Conservation (phyloP, 2,113 vertebrate species). For the Sitta europaea region DNA sequence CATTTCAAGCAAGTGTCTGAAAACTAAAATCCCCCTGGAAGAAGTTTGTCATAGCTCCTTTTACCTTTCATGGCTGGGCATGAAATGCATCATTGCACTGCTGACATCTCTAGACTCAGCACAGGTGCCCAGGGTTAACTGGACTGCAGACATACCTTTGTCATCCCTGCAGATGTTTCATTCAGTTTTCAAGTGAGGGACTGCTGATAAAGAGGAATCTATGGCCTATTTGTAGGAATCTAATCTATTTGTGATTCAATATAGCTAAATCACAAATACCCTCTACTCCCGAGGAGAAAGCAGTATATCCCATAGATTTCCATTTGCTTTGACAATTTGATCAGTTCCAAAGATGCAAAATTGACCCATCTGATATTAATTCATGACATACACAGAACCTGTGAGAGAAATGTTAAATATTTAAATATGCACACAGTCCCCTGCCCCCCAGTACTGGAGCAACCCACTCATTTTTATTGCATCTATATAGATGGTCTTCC, state of each 20-base stretch:
- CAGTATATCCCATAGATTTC: neutral
- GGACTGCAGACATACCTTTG: neutral
- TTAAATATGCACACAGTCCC: neutral
- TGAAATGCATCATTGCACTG: neutral
- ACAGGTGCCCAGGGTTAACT: neutral
- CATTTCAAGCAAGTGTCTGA: neutral
- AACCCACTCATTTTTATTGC: neutral
- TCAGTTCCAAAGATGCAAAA: neutral
- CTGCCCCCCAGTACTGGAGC: neutral
- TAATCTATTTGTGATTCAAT: no score
- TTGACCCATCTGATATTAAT: neutral
- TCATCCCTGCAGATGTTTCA: neutral
- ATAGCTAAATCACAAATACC: neutral
- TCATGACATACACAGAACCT: neutral
- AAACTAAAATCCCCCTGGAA: neutral
- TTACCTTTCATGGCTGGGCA: neutral
- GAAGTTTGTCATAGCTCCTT: neutral
- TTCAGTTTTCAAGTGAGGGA: neutral
- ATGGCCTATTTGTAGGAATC: no score
- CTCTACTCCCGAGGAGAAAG: neutral
- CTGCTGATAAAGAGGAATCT: neutral
- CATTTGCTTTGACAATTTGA: neutral
- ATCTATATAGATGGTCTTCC: neutral
- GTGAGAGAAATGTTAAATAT: neutral
- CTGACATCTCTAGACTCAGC: neutral